Evolutionary conservation across 2,113 vertebrate species (phyloP).

Genomic region (Ptilonorhynchus violaceus): DNA sequence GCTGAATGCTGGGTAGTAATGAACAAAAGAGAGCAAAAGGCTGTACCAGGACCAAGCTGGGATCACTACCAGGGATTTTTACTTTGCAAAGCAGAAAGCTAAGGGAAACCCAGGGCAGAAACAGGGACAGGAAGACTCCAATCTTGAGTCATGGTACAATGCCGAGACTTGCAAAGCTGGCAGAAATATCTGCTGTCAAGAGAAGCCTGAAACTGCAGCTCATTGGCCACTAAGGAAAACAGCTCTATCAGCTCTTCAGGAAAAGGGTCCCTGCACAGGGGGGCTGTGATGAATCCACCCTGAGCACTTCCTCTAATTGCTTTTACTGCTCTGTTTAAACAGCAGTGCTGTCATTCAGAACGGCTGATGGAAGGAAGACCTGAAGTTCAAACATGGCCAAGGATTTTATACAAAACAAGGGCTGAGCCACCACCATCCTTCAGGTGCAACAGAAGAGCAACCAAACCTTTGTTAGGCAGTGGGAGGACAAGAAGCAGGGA

Average conservation of each 20-base stretch:
- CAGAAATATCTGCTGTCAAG: neutral
- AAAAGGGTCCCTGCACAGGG: neutral
- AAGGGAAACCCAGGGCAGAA: neutral
- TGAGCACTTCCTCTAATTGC: neutral
- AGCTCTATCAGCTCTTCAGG: neutral
- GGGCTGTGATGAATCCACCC: accelerated
- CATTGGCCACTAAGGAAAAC: neutral
- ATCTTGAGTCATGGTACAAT: neutral
- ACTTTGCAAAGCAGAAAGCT: neutral
- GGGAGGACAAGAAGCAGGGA: neutral
- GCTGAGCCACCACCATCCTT: neutral
- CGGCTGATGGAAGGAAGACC: neutral
- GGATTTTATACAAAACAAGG: neutral
- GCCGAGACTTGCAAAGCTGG: neutral
- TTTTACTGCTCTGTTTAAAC: neutral
- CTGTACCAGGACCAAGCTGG: neutral
- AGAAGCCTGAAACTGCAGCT: neutral
- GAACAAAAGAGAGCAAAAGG: neutral
- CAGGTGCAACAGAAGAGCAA: neutral
- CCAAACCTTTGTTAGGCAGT: neutral
- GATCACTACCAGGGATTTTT: neutral
- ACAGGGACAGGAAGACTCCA: neutral
- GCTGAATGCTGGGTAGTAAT: neutral
- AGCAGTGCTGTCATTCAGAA: neutral
- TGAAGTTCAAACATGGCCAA: neutral